Evolutionary conservation across 2,113 vertebrate species (phyloP).

Genomic region (Carlito syrichta): DNA sequence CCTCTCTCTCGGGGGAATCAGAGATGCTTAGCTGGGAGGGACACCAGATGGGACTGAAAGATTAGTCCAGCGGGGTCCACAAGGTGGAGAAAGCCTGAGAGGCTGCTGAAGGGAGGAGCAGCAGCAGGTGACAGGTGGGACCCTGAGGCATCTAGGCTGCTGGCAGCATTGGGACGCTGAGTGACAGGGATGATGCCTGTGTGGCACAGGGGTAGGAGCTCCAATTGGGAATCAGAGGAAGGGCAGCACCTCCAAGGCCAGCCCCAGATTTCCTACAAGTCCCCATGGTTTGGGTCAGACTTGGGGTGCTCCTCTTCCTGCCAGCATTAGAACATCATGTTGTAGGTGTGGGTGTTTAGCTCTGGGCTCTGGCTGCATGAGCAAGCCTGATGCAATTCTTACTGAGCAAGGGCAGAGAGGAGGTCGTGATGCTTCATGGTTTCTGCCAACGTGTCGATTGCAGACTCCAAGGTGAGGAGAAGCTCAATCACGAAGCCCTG

Average conservation of each 20-base stretch:
- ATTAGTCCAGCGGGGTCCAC: not conserved
- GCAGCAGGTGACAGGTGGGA: fast-evolving
- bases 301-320: not conserved
- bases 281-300: not conserved
- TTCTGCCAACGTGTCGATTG: conserved; percentile 96
- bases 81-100: not conserved
- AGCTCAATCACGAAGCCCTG: conserved; percentile 99
- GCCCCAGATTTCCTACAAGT: not conserved
- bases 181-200: not conserved
- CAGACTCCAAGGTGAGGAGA: conserved; percentile 96
- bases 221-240: not conserved
- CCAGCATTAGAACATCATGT: not conserved
- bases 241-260: not conserved
- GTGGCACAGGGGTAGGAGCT: not conserved
- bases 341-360: not conserved
- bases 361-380: not conserved
- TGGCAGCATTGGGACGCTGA: not conserved
- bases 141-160: not conserved
- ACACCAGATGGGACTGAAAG: not conserved
- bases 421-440: conserved; percentile 97
- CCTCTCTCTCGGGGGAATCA: fast-evolving
- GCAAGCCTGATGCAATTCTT: conserved; percentile 76
- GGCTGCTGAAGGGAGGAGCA: not conserved
- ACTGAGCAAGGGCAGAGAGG: conserved; percentile 96
- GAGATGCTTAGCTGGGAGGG: not conserved